phyloP scores from a whole-genome alignment of 1,140 invertebrate species.

The Riptortus pedestris region DNA sequence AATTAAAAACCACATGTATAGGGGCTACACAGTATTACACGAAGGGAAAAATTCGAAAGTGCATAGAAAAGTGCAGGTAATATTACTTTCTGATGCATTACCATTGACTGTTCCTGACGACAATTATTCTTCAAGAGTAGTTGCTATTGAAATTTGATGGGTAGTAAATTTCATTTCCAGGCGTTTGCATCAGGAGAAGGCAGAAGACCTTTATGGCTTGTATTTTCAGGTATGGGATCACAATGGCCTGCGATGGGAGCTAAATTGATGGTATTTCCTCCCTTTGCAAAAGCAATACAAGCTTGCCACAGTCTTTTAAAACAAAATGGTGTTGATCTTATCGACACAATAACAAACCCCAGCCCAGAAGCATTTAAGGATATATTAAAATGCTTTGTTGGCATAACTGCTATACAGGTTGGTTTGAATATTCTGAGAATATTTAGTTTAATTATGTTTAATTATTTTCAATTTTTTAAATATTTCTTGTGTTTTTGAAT shows the following conservation, averaged over 20 bases:
- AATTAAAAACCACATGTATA: slow-evolving; percentile 23
- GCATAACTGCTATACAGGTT: slow-evolving; percentile 56
- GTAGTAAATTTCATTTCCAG: too few species aligned
- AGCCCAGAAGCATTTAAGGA: slow-evolving; percentile 47
- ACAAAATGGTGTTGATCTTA: slow-evolving; percentile 48
- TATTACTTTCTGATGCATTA: too few species aligned
- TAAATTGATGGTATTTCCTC: slow-evolving; percentile 49
- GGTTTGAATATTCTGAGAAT: too few species aligned
- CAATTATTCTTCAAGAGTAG: too few species aligned
- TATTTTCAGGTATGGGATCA: slow-evolving; percentile 57
- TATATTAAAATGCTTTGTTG: slow-evolving; percentile 55
- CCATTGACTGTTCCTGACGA: too few species aligned
- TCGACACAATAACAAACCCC: slow-evolving; percentile 47
- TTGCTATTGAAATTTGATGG: too few species aligned
- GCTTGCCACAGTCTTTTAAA: slow-evolving; percentile 46
- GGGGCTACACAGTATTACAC: slow-evolving; percentile 32
- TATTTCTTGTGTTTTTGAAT: too few species aligned
- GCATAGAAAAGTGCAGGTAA: too few species aligned
- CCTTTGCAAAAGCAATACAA: slow-evolving; percentile 53
- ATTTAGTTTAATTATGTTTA: too few species aligned
- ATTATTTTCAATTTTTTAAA: too few species aligned
- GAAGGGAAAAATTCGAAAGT: too few species aligned
- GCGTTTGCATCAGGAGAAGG: too few species aligned
- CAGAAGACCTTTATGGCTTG: slow-evolving; percentile 61
- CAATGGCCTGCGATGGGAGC: slow-evolving; percentile 55